Conservation (phyloP, 2,113 vertebrate genomes). For the Cygnus atratus region DNA sequence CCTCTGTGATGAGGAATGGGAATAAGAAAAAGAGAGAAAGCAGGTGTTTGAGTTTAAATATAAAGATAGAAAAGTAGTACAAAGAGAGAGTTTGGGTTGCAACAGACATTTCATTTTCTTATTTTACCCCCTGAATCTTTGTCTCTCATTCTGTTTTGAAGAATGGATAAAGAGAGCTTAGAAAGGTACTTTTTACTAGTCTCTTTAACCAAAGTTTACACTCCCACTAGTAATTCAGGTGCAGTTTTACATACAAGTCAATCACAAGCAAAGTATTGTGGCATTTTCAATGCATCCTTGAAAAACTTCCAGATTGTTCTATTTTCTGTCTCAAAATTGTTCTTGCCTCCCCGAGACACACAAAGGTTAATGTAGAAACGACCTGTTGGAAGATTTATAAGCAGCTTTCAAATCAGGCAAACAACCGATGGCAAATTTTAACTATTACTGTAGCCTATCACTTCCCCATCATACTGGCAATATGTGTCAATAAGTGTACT, state of each 20-base stretch:
- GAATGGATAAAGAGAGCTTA: neutral
- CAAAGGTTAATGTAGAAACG: slow-evolving; percentile 11
- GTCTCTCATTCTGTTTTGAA: neutral
- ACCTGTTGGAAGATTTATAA: slow-evolving; percentile 1
- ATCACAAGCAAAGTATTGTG: neutral
- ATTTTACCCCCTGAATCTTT: neutral
- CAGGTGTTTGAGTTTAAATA: neutral
- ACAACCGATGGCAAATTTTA: neutral
- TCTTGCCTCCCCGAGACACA: neutral
- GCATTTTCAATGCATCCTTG: neutral
- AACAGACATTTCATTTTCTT: neutral
- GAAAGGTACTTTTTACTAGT: neutral
- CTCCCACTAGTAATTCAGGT: neutral
- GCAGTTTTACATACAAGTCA: neutral
- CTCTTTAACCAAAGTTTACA: neutral
- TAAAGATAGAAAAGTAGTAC: neutral
- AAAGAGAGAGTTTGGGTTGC: neutral
- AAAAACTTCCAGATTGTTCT: neutral
- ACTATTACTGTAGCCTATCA: neutral
- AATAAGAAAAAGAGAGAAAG: neutral
- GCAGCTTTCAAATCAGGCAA: neutral
- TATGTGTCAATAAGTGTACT: neutral
- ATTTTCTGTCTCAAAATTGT: neutral
- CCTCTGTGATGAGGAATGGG: neutral
- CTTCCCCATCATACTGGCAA: neutral